phyloP scores from a whole-genome alignment of 37 sponge, comb jelly and placozoan genomes.

The Beroe forskalii region DNA sequence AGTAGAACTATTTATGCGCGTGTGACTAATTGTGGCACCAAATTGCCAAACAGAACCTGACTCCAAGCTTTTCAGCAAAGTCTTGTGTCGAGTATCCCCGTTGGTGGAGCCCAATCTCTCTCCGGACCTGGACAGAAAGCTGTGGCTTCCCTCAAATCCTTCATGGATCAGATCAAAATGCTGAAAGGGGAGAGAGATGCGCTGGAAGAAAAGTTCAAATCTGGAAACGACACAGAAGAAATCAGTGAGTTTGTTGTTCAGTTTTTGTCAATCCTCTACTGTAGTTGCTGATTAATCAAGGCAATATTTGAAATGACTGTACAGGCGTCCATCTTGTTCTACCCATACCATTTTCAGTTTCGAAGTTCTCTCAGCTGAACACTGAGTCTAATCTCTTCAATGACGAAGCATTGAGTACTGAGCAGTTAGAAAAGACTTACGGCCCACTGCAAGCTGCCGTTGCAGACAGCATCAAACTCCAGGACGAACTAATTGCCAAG shows the following conservation, averaged over 20 bases:
- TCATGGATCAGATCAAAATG: slow-evolving; percentile 85
- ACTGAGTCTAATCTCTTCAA: slow-evolving; percentile 35
- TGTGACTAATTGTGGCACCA: no score
- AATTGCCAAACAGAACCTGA: no score
- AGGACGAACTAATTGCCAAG: slow-evolving; percentile 55
- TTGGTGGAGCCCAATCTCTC: slow-evolving; percentile 19
- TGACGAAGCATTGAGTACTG: slow-evolving; percentile 37
- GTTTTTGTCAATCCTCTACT: no score
- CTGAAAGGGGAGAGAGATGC: slow-evolving; percentile 86
- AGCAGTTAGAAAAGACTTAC: slow-evolving; percentile 65
- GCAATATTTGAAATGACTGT: no score
- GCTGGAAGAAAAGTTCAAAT: slow-evolving; percentile 72
- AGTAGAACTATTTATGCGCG: background rate
- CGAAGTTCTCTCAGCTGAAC: slow-evolving; percentile 33
- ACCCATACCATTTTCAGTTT: slow-evolving; percentile 21
- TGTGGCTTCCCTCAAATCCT: slow-evolving; percentile 72
- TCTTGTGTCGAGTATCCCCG: slow-evolving; percentile 8
- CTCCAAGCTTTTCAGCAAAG: background rate
- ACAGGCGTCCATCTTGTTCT: background rate
- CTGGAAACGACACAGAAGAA: slow-evolving; percentile 60
- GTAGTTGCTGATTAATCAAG: no score
- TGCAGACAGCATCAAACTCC: slow-evolving; percentile 29
- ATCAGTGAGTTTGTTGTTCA: background rate
- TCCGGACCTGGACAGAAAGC: slow-evolving; percentile 17
- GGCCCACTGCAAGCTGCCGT: slow-evolving; percentile 75